Base-by-base conservation (phyloP, 2,888 invertebrate genomes). In the Ormyrus labotus region DNA sequence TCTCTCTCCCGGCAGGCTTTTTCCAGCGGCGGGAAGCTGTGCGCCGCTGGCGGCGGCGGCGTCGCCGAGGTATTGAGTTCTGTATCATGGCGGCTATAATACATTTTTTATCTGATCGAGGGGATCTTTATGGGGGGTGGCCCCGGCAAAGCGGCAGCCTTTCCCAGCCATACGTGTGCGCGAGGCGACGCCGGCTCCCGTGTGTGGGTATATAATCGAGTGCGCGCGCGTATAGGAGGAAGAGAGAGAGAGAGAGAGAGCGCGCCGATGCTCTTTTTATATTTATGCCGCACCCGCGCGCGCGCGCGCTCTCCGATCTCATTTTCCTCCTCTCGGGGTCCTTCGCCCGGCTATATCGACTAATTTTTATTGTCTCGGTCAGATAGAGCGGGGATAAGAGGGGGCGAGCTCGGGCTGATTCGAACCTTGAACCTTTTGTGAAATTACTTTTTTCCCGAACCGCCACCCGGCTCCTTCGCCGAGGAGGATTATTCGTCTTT, bases 51-150 rank as follows among this genome's bases (percentile, higher is more conserved):
- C 19, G 19, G 19, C 19, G 45, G 47, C 48, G 47, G 9, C 60
- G 65, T 65, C 65, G 76, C 63, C 71, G 60, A 67, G 89, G 88
- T 90, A 90, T 90, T 88, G 90, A 90, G 89, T 89, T 88, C 89
- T 88, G 90, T 89, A 90, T 90, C 90, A 90, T 90, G 90, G 86
- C 87, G 87, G 90, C 90, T 90, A 90, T 90, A 90, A 90, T 90
- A 90, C 90, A 90, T 90, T 90, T 90, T 90, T 90, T 90, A 90
- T 90, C 90, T 90, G 90, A 90, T 90, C 87, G 89, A 90, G 90
- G 89, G 90, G 90, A 89, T 90, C 89, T 90, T 90, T 90, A 90
- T 90, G 87, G 89, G 85, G 89, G 88, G 87, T 87, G 87, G 87
- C 86, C 84, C 84, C 83, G 84, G 84, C 83, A 85, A 2, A 65